A percentile compares a stretch with the other conserved stretches of the same genome.
These are phyloP conservation scores for Lithophane leautieri DNA, from an alignment of 2,888 invertebrate species.

Conservation along the genomic window DNA sequence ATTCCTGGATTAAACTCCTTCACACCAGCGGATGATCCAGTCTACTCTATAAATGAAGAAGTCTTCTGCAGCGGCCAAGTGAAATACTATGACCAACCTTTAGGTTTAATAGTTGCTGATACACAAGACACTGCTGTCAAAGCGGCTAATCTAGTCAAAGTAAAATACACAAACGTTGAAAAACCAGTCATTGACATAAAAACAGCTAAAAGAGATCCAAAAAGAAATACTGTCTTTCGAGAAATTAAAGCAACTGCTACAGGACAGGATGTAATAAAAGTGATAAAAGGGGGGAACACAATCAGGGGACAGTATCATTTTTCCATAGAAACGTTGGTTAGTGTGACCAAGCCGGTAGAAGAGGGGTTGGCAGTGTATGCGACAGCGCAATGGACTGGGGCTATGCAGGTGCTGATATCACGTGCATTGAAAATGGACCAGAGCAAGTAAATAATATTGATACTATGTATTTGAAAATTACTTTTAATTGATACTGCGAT, in stretches of 20 bases:
- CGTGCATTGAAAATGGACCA: slow-evolving; percentile 87
- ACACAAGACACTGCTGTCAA: slow-evolving; percentile 85
- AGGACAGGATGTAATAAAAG: slow-evolving; percentile 71
- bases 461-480: background rate
- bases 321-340: slow-evolving; percentile 92
- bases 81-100: slow-evolving; percentile 91
- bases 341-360: slow-evolving; percentile 91
- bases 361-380: slow-evolving; percentile 91
- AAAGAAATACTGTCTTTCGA: slow-evolving; percentile 62
- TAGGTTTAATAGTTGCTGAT: slow-evolving; percentile 92
- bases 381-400: slow-evolving; percentile 90
- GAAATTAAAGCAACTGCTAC: slow-evolving; percentile 64
- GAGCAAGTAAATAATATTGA: slow-evolving; percentile 83
- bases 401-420: slow-evolving; percentile 87
- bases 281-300: slow-evolving; percentile 72
- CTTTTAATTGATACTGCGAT: background rate
- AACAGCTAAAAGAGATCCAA: slow-evolving; percentile 69
- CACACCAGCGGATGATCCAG: slow-evolving; percentile 69
- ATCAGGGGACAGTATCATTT: slow-evolving; percentile 92
- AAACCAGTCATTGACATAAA: slow-evolving; percentile 74
- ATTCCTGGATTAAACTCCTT: slow-evolving; percentile 92
- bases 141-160: slow-evolving; percentile 89
- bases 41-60: slow-evolving; percentile 77
- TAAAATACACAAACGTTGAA: slow-evolving; percentile 84
- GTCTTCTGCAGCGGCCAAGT: slow-evolving; percentile 88